Conservation (phyloP, 2,797 vertebrate species). For the Anguilla marmorata region DNA sequence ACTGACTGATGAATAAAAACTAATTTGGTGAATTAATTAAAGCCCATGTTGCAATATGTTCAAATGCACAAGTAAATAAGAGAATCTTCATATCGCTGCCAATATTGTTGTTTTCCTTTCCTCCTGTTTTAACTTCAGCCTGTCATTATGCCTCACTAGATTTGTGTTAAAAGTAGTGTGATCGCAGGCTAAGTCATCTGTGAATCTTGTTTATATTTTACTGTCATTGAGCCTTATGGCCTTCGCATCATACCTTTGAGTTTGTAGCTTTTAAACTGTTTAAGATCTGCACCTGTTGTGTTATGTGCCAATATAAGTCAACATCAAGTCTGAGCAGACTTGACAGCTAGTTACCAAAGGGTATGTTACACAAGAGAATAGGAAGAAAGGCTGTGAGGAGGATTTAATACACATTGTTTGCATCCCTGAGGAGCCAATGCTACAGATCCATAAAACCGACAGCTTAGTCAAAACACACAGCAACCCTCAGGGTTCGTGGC, state of each 20-base stretch:
- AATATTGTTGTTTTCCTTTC: not conserved
- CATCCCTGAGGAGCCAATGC: not conserved
- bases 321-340: not conserved
- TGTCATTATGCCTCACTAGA: not conserved
- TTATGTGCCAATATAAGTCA: not conserved
- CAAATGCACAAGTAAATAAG: not conserved
- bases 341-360: not conserved
- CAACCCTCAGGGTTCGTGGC: not conserved
- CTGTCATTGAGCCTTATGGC: not conserved
- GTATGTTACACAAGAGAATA: not conserved
- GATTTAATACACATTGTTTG: not conserved
- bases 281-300: not conserved
- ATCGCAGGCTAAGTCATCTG: not conserved
- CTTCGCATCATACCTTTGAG: not conserved
- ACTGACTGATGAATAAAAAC: not conserved
- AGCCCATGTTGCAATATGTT: slow-evolving; percentile 1
- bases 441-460: not conserved
- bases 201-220: not conserved
- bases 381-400: not conserved
- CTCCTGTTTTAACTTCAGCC: not conserved
- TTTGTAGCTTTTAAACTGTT: not conserved
- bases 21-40: not conserved
- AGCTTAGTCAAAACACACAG: not conserved
- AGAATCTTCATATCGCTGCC: not conserved
- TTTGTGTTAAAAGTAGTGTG: not conserved